phyloP scores from a whole-genome alignment of 2,797 vertebrate species.

The Furcifer pardalis region DNA sequence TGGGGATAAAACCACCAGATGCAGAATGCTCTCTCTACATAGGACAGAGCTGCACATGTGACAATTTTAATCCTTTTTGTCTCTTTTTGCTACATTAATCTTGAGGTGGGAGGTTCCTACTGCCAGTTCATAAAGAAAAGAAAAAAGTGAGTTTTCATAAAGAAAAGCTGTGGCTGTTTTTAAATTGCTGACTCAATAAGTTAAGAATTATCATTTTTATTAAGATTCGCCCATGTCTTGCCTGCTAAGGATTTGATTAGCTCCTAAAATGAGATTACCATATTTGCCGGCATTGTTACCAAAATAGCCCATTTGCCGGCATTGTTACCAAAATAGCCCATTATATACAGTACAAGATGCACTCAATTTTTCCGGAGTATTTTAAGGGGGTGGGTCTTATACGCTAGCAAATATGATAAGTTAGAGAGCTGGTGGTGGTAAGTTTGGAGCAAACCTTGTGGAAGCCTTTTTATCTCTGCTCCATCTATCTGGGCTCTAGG shows the following conservation, averaged over 20 bases:
- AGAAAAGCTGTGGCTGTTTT: neutral
- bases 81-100: accelerated
- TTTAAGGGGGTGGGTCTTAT: too few species aligned
- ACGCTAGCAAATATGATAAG: too few species aligned
- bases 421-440: neutral
- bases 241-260: conserved; percentile 57
- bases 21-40: neutral
- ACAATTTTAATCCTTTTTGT: conserved; percentile 3
- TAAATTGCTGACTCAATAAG: conserved; percentile 47
- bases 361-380: too few species aligned
- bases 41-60: neutral
- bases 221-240: conserved; percentile 52
- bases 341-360: too few species aligned
- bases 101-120: neutral
- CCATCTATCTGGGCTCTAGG: neutral
- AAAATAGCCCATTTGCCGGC: too few species aligned
- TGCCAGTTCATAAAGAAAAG: conserved; percentile 19
- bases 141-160: conserved; percentile 26
- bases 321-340: too few species aligned
- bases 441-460: neutral
- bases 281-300: too few species aligned
- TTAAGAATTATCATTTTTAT: conserved; percentile 63
- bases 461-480: conserved; percentile 6
- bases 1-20: neutral
- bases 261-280: conserved; percentile 56